Base-by-base conservation (phyloP, 2,113 vertebrate genomes). In the Platichthys stellatus region DNA sequence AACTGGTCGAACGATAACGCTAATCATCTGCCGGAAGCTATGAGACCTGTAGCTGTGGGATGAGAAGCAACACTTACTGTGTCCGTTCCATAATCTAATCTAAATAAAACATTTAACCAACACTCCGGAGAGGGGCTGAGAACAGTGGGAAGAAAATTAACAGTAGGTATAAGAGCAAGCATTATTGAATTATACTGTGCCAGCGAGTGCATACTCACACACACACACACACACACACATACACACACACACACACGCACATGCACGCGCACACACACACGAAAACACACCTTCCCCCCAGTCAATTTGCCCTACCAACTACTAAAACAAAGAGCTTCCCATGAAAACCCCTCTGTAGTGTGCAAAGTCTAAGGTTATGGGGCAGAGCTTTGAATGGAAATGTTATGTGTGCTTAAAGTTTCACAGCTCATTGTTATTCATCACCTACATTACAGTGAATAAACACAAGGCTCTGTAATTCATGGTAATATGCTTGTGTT, bases 341-440 rank as follows among this genome's bases (percentile, higher is more conserved):
- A 2, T 26, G 57, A 54, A 54, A 21, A 20, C 71, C 8, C 21
- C 58, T 76, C 15, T 31, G 21, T 18, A 73, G 71, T 61, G 67
- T 45, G 21, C 14, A 67, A 56, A 35, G 78, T 82, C 59, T 70
- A 54, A 82, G 80, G 83, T 78, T 81, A 45, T n/a, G 2, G 20
- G 53, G 49, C 28, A 11, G 28, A 59, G 53, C 13, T 28, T 45
- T 61, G 74, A 26, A 49, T 63, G 2, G 72, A 84, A 63, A 76
- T 72, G 69, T 69, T 69, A 72, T 69, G 53, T 45, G 12, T 59
- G 18, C 60, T 69, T 31, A 45, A 74, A 68, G 47, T 23, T 81
- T 69, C 43, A 73, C 38, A 75, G 14, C 57, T 82, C 51, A 83
- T 86, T 83, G 57, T 56, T 76, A 88, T 84, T 86, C 74, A 79